These are phyloP conservation scores for Caenorhabditis japonica DNA, from an alignment of 2,888 invertebrate species.

Conservation along the genomic window DNA sequence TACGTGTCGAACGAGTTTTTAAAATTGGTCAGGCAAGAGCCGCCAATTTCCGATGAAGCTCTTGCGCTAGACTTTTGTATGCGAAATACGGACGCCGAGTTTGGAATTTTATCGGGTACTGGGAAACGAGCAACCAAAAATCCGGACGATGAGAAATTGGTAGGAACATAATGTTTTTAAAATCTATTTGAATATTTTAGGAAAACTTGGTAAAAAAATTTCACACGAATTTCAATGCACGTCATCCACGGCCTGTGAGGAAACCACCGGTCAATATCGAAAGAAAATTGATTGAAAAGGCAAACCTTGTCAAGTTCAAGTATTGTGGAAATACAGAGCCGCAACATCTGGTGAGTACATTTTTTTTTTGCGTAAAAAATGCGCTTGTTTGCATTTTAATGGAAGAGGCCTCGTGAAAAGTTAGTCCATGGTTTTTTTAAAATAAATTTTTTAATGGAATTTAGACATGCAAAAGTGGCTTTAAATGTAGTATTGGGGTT, in stretches of 20 bases:
- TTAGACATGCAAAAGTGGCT: too few species aligned
- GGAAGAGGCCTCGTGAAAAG: too few species aligned
- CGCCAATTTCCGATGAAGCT: slow-evolving; percentile 3
- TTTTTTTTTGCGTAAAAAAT: not conserved
- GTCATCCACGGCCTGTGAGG: not conserved
- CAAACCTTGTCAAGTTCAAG: slow-evolving; percentile 7
- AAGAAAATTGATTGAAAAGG: slow-evolving; percentile 4
- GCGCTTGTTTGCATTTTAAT: too few species aligned
- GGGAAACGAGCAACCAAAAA: not conserved
- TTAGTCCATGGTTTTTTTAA: too few species aligned
- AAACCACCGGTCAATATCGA: slow-evolving; percentile 8
- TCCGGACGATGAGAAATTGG: slow-evolving; percentile 14
- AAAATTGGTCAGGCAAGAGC: not conserved
- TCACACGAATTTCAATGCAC: not conserved
- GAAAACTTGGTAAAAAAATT: slow-evolving; percentile 22
- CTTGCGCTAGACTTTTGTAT: slow-evolving; percentile 6
- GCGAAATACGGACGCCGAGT: slow-evolving; percentile 8
- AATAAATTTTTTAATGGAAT: too few species aligned
- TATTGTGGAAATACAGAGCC: slow-evolving; percentile 5
- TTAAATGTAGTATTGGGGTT: too few species aligned
- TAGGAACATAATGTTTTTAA: slow-evolving; percentile 5
- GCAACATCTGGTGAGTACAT: slow-evolving; percentile 18
- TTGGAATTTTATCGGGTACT: not conserved
- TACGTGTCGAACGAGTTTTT: slow-evolving; percentile 15
- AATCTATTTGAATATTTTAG: slow-evolving; percentile 1